These are phyloP conservation scores for Chrysolophus pictus DNA, from an alignment of 2,797 vertebrate species.

Conservation along the genomic window DNA sequence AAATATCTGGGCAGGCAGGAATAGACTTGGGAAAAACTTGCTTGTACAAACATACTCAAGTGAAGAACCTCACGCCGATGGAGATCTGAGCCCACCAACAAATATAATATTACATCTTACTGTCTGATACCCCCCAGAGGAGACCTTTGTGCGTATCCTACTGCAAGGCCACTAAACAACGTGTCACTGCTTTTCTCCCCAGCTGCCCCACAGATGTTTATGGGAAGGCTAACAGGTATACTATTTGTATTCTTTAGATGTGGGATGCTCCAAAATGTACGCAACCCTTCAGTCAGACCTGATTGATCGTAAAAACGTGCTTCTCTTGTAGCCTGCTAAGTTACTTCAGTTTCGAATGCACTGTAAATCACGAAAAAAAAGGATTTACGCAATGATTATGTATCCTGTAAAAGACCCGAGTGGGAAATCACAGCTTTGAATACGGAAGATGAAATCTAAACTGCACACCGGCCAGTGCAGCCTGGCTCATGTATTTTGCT, in stretches of 20 bases:
- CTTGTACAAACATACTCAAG: accelerated
- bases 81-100: background rate
- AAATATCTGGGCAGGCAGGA: background rate
- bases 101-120: too few species aligned
- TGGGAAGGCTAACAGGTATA: background rate
- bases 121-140: background rate
- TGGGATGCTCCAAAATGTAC: background rate
- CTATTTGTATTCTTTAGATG: background rate
- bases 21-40: background rate
- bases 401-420: background rate
- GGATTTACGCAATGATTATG: background rate
- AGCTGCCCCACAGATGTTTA: background rate
- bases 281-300: background rate
- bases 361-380: accelerated
- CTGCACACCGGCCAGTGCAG: background rate
- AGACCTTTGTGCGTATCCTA: background rate
- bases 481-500: background rate
- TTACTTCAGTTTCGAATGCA: background rate
- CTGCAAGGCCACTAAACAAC: background rate
- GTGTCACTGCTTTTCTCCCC: accelerated
- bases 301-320: background rate
- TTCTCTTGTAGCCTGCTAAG: background rate
- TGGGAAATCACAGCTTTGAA: background rate
- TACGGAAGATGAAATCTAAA: background rate
- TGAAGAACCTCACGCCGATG: background rate